Evolutionary conservation across 2,113 vertebrate genomes (phyloP), one percentile per base, ranked within the genome.

Genomic region (Eonycteris spelaea): DNA sequence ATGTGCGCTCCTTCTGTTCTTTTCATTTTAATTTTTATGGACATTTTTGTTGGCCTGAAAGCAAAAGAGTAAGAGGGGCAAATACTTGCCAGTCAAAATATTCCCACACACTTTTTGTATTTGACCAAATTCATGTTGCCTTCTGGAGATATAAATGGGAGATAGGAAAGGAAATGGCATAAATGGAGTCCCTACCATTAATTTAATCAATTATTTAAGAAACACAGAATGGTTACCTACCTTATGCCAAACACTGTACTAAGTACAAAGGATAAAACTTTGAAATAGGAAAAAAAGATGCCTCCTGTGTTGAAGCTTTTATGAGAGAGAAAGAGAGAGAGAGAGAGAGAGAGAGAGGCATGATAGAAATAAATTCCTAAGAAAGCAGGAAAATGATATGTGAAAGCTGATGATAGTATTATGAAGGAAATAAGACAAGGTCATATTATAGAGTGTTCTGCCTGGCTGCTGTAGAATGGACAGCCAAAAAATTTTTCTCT

Each of bases 31-130:
- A 70, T 91, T 91, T 88, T 91, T 91, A 79, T 48, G 73, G 55
- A 88, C 65, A 95, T 90, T 78, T 84, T 85, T 82, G 35, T 90
- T 92, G 55, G 7, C 73, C 78, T 30, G 35, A 95, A 75, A 92
- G 40, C 30, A 65, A 33, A 63, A 65, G 67, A 33, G 51, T 30
- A 43, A 67, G 51, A 82, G n/a, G 24, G 75, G 0, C 7, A 38
- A 73, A 93, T 26, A 45, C 4, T 53, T 30, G 38, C 21, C 40
- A 30, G 19, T 87, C 30, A 38, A 57, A 65, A 61, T 63, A 30
- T 77, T 83, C 71, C 51, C 26, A 18, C 24, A 19, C 11, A n/a
- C 40, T 57, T 67, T 70, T 65, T 82, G 30, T 40, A 16, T 61
- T 75, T 84, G 30, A 38, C 55, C 4, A 18, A 63, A 48, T 48